Percentiles rank a stretch among this genome's conserved stretches.
Evolutionary conservation across 2,888 invertebrate genomes (phyloP).

Genomic region (Aricia artaxerxes): DNA sequence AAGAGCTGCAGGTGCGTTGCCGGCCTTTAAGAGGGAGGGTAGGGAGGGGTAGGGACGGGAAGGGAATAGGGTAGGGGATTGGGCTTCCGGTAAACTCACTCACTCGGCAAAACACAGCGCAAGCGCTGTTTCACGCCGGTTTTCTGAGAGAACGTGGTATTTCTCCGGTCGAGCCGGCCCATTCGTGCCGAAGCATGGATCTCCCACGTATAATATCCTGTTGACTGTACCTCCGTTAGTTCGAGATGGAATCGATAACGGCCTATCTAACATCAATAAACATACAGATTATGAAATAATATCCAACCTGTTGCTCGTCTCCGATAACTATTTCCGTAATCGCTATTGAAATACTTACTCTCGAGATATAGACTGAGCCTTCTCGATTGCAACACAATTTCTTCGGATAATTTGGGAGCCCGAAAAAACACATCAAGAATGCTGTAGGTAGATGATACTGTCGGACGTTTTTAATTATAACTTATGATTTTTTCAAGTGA

Average conservation of each 20-base stretch:
- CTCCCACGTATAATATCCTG: not conserved
- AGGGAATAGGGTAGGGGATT: no score
- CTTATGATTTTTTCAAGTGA: constrained; percentile 76
- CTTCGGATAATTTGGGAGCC: not conserved
- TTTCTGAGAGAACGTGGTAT: no score
- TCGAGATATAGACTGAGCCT: not conserved
- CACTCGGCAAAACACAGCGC: no score
- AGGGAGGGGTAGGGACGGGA: no score
- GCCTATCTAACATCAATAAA: constrained; percentile 11
- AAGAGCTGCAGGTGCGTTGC: no score
- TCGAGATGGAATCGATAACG: not conserved
- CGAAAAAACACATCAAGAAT: constrained; percentile 18
- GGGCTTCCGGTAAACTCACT: no score
- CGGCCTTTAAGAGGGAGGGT: no score
- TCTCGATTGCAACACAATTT: constrained; percentile 17
- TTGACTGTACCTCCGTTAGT: not conserved
- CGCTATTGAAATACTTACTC: not conserved
- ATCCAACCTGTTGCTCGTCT: not conserved
- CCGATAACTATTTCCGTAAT: not conserved
- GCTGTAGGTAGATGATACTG: constrained; percentile 39
- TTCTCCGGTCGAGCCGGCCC: no score
- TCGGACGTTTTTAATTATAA: constrained; percentile 76
- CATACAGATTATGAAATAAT: constrained; percentile 3
- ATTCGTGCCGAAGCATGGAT: no score
- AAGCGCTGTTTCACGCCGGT: no score